These are phyloP conservation scores for Cephus pulcher DNA, from an alignment of 2,888 invertebrate species.

Conservation along the genomic window DNA sequence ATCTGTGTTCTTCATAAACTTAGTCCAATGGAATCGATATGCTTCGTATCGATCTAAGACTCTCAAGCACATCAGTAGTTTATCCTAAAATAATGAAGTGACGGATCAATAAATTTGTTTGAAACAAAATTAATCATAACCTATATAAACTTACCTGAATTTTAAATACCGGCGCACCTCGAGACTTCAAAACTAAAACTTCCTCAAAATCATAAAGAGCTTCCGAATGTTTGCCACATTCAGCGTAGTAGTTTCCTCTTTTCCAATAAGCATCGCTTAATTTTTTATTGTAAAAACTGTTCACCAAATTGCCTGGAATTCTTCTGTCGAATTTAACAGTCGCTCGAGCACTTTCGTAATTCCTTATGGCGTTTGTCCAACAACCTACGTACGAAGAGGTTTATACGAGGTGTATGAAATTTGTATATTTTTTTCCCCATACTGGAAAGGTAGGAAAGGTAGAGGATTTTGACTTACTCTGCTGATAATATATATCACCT, in stretches of 20 bases:
- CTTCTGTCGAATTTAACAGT: slow-evolving; percentile 26
- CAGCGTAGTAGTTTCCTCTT: slow-evolving; percentile 28
- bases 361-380: slow-evolving; percentile 30
- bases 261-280: slow-evolving; percentile 28
- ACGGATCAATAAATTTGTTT: neutral
- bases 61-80: slow-evolving; percentile 32
- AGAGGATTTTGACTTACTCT: slow-evolving; percentile 24
- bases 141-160: slow-evolving; percentile 29
- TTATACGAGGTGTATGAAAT: slow-evolving; percentile 18
- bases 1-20: slow-evolving; percentile 28
- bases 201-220: slow-evolving; percentile 42
- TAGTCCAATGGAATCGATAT: slow-evolving; percentile 33
- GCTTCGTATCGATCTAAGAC: slow-evolving; percentile 36
- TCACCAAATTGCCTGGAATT: neutral
- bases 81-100: slow-evolving; percentile 29
- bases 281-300: slow-evolving; percentile 22
- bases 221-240: slow-evolving; percentile 23
- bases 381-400: slow-evolving; percentile 1
- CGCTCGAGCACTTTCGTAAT: slow-evolving; percentile 33
- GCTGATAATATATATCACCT: slow-evolving; percentile 29
- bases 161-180: neutral
- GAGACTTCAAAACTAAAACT: slow-evolving; percentile 25
- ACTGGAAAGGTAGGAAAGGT: neutral
- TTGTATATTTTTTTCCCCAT: neutral
- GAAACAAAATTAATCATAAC: slow-evolving; percentile 1